A percentile compares a stretch with the other conserved stretches of the same genome.
Conservation (phyloP, 35 echinoderm and acorn worm species). For the Heliocidaris tuberculata region DNA sequence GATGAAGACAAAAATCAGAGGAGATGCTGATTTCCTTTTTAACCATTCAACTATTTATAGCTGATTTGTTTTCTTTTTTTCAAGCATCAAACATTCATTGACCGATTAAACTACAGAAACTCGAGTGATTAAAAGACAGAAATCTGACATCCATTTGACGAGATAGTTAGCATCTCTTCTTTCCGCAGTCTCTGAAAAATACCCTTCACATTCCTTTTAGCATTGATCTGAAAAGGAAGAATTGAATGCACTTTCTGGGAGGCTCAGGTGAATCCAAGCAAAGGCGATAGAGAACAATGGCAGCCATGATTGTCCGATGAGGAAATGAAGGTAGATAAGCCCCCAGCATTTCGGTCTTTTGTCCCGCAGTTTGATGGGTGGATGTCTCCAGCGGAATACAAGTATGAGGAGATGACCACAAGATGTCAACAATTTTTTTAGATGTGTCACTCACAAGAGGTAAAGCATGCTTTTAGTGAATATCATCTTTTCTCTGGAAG, state of each 20-base stretch:
- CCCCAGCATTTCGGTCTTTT: neutral
- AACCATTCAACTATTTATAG: neutral
- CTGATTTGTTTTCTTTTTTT: neutral
- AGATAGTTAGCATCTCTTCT: neutral
- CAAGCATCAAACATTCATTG: neutral
- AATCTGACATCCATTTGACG: neutral
- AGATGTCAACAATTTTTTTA: too few relatives aligned
- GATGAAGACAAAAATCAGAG: neutral
- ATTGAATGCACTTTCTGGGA: neutral
- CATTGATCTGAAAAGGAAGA: neutral
- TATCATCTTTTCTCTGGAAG: too few relatives aligned
- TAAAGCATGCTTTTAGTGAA: too few relatives aligned
- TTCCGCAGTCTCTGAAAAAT: neutral
- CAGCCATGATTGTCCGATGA: neutral
- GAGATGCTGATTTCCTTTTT: neutral
- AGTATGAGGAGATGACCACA: neutral
- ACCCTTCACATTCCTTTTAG: neutral
- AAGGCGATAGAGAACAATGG: neutral
- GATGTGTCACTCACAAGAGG: too few relatives aligned
- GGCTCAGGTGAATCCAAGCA: neutral
- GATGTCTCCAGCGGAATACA: neutral
- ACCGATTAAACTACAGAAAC: too few relatives aligned
- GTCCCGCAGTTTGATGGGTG: neutral
- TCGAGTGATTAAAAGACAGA: neutral
- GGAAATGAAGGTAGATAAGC: neutral